Percentiles rank a stretch among this genome's conserved stretches.
These are phyloP conservation scores for Drosophila parvula DNA, from an alignment of 1,140 invertebrate genomes.

Conservation along the genomic window DNA sequence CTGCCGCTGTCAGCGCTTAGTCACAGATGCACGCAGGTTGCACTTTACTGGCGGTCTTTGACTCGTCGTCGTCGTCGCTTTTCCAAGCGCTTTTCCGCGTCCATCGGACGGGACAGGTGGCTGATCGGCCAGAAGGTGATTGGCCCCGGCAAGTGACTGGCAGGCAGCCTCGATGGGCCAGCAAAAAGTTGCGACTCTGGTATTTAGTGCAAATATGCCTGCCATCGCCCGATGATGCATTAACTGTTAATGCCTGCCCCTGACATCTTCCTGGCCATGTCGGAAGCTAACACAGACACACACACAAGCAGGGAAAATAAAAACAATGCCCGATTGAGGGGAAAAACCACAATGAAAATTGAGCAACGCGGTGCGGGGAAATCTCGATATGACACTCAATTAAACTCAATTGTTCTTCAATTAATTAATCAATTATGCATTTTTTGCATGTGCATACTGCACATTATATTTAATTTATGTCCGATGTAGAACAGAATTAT, in stretches of 20 bases:
- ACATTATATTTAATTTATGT: slow-evolving; percentile 31
- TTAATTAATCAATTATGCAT: slow-evolving; percentile 77
- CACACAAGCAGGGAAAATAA: slow-evolving; percentile 1
- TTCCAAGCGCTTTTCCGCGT: slow-evolving; percentile 50
- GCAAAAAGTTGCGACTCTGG: slow-evolving; percentile 50
- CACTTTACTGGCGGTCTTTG: slow-evolving; percentile 62
- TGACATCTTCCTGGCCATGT: slow-evolving; percentile 48
- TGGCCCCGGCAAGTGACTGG: slow-evolving; percentile 51
- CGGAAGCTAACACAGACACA: slow-evolving; percentile 37
- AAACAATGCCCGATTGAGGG: slow-evolving; percentile 7
- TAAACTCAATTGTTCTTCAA: slow-evolving; percentile 76
- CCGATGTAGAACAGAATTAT: slow-evolving; percentile 9
- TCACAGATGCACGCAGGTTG: slow-evolving; percentile 24
- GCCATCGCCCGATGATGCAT: slow-evolving; percentile 32
- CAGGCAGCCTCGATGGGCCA: slow-evolving; percentile 26
- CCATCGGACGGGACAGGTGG: slow-evolving; percentile 50
- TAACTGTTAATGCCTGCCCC: slow-evolving; percentile 60
- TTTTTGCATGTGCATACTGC: slow-evolving; percentile 48
- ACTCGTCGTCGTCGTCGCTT: slow-evolving; percentile 30
- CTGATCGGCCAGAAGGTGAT: slow-evolving; percentile 56
- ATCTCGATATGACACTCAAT: slow-evolving; percentile 64
- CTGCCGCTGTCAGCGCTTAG: slow-evolving; percentile 45
- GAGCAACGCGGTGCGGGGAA: background rate
- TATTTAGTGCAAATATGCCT: slow-evolving; percentile 61
- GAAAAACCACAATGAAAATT: slow-evolving; percentile 24